These are phyloP conservation scores for Piscicola geometra DNA, from an alignment of 2,888 invertebrate species.

Conservation along the genomic window DNA sequence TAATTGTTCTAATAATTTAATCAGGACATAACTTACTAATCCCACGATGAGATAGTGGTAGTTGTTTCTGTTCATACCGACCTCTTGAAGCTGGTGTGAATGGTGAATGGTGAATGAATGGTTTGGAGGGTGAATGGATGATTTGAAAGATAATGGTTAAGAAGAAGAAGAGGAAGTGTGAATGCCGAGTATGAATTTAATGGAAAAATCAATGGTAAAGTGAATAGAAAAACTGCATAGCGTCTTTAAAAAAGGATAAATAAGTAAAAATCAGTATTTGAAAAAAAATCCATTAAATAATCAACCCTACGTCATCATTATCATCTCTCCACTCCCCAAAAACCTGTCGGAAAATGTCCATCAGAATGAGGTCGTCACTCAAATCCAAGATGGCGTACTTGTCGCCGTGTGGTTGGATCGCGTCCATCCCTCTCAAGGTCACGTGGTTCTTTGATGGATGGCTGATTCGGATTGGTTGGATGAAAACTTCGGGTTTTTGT, in stretches of 20 bases:
- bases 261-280: background rate
- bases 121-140: too few relatives aligned
- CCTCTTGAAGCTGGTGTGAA: slow-evolving; percentile 52
- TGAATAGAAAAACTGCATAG: too few relatives aligned
- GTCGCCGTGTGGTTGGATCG: slow-evolving; percentile 25
- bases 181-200: background rate
- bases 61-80: slow-evolving; percentile 54
- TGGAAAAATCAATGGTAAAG: background rate
- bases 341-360: slow-evolving; percentile 40
- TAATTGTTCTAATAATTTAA: background rate
- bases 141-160: too few relatives aligned
- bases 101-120: too few relatives aligned
- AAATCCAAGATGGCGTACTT: slow-evolving; percentile 41
- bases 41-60: slow-evolving; percentile 53
- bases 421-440: slow-evolving; percentile 32
- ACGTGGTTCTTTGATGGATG: slow-evolving; percentile 30
- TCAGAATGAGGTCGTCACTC: slow-evolving; percentile 34
- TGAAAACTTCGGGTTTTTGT: background rate
- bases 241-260: too few relatives aligned
- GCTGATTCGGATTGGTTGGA: slow-evolving; percentile 20
- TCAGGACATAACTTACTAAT: slow-evolving; percentile 46
- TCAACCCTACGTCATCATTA: too few relatives aligned
- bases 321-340: background rate
- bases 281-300: background rate
- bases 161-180: background rate